Base-by-base conservation (phyloP, 1,140 invertebrate genomes). In the Berghia stephanieae region DNA sequence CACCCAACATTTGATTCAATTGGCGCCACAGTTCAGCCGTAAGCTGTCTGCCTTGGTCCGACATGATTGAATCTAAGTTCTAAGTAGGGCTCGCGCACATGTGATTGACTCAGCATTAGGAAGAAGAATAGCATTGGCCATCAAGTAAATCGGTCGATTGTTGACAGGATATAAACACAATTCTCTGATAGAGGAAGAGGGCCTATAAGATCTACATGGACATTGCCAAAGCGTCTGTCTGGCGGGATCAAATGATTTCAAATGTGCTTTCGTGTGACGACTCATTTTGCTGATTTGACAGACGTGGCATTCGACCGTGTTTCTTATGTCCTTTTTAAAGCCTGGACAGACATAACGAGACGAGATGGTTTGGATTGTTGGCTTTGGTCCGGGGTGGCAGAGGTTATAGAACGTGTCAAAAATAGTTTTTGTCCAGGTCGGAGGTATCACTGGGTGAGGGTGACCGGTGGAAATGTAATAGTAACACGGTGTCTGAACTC, bases 11-110 rank as follows among this genome's bases (percentile, higher is more conserved):
- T n/a, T 16, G 36, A 24, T 18, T 3, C 16, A 70, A 42, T 42
- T 70, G 34, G 3, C 42, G 36, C 68, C 46, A 49, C n/a, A 49
- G 10, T n/a, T 13, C 36, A 13, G 49, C 55, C 24, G 13, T 82
- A 75, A 91, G 91, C 71, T 91, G 87, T 2, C 79, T 82, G 0
- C 89, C 91, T 78, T 89, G 90, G 71, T 91, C 90, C 2, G 88
- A 81, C 0, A 79, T 89, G 69, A 89, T 83, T 21, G 55, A 16
- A 90, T 82, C 89, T 88, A 89, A 18, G 49, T 63, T 13, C 44
- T 36, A n/a, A 85, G 79, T 24, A 91, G 80, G 1, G 81, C 79
- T 46, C 31, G 52, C 21, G 42, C 71, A 67, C 3, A 86, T 86
- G 10, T 88, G 83, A 3, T 84, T n/a, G 88, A 85, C 16, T 83